Evolutionary conservation across 2,888 invertebrate genomes (phyloP).

Genomic region (Zelleria hepariella): DNA sequence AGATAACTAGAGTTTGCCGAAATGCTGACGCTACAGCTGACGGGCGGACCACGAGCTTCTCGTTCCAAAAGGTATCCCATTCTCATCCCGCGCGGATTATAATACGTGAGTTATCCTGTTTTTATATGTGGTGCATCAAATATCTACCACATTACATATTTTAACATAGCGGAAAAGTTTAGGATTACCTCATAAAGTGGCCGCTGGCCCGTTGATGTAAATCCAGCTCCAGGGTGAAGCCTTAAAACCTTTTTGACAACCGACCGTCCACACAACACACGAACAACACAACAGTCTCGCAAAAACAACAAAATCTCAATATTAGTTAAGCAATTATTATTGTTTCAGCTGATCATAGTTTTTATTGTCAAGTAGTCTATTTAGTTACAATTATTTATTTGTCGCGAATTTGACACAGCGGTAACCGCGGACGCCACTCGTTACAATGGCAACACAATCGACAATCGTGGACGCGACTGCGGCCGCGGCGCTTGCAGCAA

Average conservation of each 20-base stretch:
- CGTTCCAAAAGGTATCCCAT: no score
- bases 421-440: conserved; percentile 51
- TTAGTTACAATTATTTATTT: conserved; percentile 33
- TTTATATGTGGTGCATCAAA: no score
- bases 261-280: conserved; percentile 42
- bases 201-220: conserved; percentile 83
- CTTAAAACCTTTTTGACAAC: conserved; percentile 38
- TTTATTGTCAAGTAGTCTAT: conserved; percentile 33
- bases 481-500: conserved; percentile 60
- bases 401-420: conserved; percentile 41
- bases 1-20: no score
- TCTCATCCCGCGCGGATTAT: no score
- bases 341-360: background rate
- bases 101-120: no score
- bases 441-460: conserved; percentile 70
- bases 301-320: background rate
- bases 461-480: conserved; percentile 63
- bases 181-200: conserved; percentile 81
- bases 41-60: no score
- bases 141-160: no score
- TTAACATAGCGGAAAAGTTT: no score
- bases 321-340: background rate
- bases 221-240: conserved; percentile 81
- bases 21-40: no score
- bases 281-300: conserved; percentile 25